A percentile compares a stretch with the other conserved stretches of the same genome.
Conservation (phyloP, 2,888 invertebrate genomes). For the Nephrotoma appendiculata region DNA sequence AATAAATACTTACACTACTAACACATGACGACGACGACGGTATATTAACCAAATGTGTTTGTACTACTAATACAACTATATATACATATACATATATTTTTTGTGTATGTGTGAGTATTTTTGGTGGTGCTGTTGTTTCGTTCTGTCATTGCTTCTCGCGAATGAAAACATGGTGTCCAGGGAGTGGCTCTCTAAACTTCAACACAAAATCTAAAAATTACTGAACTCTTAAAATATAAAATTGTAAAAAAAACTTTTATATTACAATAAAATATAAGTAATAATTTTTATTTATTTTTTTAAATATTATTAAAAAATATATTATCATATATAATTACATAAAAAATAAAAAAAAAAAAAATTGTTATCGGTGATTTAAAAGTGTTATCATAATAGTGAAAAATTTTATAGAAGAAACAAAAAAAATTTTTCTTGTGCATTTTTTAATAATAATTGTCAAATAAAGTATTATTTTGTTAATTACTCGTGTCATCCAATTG, state of each 20-base stretch:
- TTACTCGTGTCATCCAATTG: background rate
- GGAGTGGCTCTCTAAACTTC: constrained; percentile 3
- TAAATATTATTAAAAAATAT: background rate
- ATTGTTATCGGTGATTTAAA: background rate
- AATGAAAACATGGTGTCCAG: constrained; percentile 6
- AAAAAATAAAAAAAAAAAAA: background rate
- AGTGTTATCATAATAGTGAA: background rate
- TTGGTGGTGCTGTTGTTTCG: background rate
- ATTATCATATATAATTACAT: background rate
- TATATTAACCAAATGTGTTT: background rate
- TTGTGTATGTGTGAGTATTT: background rate
- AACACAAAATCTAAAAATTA: background rate
- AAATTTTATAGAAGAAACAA: background rate
- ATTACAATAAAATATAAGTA: background rate
- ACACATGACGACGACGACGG: background rate
- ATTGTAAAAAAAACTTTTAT: background rate
- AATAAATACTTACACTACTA: background rate
- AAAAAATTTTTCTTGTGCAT: background rate
- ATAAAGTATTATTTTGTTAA: background rate
- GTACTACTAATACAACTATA: background rate
- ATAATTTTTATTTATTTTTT: background rate
- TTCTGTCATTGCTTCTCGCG: constrained; percentile 4
- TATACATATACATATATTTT: background rate
- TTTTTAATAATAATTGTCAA: background rate
- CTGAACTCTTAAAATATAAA: background rate